phyloP scores from a whole-genome alignment of 2,888 invertebrate genomes.

The Apodemia mormo region DNA sequence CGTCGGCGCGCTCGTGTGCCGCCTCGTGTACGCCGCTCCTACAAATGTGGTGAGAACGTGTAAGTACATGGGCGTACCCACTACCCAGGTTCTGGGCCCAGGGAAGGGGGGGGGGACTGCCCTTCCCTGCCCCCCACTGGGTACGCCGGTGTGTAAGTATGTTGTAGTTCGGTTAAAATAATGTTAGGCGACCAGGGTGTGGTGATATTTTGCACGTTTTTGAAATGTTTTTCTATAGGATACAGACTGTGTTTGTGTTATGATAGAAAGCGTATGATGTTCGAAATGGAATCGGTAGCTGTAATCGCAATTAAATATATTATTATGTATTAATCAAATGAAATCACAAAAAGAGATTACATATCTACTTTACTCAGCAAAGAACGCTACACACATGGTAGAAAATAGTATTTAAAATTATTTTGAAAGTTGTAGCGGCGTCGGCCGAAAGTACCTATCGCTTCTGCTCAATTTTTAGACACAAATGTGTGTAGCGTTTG shows the following conservation, averaged over 20 bases:
- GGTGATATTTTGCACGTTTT: conserved; percentile 82
- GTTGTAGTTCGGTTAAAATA: conserved; percentile 78
- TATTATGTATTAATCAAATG: conserved; percentile 40
- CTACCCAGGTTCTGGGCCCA: no score
- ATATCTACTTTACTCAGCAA: conserved; percentile 70
- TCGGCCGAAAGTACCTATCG: conserved; percentile 36
- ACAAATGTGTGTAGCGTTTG: conserved; percentile 70
- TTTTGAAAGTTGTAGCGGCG: conserved; percentile 18
- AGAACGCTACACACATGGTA: conserved; percentile 67
- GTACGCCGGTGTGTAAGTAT: conserved; percentile 46
- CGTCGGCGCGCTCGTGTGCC: not conserved
- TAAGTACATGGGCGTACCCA: conserved; percentile 33
- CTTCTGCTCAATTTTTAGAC: conserved; percentile 56
- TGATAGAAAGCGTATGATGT: conserved; percentile 60
- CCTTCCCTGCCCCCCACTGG: no score
- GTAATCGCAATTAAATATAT: conserved; percentile 62
- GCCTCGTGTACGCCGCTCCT: conserved; percentile 30
- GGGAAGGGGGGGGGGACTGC: no score
- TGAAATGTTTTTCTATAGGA: conserved; percentile 79
- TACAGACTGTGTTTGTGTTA: conserved; percentile 65
- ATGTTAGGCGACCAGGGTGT: conserved; percentile 82
- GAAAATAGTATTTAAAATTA: conserved; percentile 5
- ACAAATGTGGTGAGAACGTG: conserved; percentile 68
- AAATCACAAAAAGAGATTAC: conserved; percentile 61
- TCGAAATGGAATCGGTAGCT: conserved; percentile 54